Conservation (phyloP, 2,888 invertebrate genomes). For the Ichneumoninae sp. region DNA sequence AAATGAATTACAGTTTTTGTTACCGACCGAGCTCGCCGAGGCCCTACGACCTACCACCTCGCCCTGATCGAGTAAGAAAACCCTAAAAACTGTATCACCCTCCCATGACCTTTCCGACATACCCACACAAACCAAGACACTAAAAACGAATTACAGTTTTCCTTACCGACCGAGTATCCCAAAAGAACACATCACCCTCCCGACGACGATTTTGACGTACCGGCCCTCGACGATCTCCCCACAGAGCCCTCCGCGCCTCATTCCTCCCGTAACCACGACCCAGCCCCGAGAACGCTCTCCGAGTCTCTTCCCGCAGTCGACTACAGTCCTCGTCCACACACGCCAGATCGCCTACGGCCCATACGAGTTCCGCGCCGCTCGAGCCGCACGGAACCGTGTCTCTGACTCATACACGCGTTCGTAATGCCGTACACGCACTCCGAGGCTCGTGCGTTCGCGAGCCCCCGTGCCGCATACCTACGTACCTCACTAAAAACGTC, state of each 20-base stretch:
- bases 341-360: not conserved
- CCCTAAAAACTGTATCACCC: no score
- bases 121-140: no score
- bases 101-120: no score
- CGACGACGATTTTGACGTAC: not conserved
- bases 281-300: not conserved
- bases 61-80: no score
- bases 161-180: not conserved
- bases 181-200: not conserved
- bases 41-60: no score
- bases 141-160: no score
- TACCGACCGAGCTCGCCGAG: no score
- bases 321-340: slow-evolving; percentile 15
- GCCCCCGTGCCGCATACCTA: not conserved
- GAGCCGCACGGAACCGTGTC: not conserved
- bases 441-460: slow-evolving; percentile 46
- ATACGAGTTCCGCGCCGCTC: slow-evolving; percentile 6
- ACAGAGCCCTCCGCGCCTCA: not conserved
- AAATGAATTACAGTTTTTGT: no score
- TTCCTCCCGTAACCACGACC: not conserved
- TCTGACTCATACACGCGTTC: slow-evolving; percentile 62
- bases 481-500: slow-evolving; percentile 62
- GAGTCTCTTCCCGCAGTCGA: slow-evolving; percentile 17
- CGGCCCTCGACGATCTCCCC: not conserved
- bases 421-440: slow-evolving; percentile 58